Percentiles rank a stretch among this genome's conserved stretches.
Evolutionary conservation across 2,888 invertebrate genomes (phyloP).

Genomic region (Ctenicera cuprea): DNA sequence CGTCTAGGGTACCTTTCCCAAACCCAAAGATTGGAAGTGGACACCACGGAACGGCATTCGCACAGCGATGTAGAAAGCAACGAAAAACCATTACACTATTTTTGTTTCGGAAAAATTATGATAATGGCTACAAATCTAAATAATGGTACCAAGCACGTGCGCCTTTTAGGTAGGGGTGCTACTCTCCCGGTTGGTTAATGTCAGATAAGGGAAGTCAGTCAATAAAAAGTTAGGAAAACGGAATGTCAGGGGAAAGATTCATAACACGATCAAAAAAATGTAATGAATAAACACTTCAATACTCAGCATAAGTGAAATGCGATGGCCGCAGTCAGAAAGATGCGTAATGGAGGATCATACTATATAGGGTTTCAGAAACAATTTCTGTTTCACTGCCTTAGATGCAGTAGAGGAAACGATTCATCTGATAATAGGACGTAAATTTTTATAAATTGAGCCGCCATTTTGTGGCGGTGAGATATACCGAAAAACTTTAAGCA

Average conservation of each 20-base stretch:
- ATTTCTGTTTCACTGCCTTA: no score
- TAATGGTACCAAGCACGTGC: neutral
- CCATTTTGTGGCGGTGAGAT: no score
- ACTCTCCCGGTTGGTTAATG: neutral
- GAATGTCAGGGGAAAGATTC: conserved; percentile 3
- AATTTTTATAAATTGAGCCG: no score
- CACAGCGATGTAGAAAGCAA: no score
- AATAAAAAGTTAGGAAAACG: neutral
- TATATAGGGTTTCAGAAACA: no score
- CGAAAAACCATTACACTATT: no score
- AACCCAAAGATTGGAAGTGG: neutral
- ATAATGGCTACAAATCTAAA: conserved; percentile 7
- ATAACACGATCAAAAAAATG: neutral
- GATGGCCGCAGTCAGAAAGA: neutral
- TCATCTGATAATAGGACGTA: no score
- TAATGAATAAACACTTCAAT: neutral
- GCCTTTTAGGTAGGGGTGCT: neutral
- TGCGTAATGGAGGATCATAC: neutral
- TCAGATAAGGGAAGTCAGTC: neutral
- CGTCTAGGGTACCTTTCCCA: neutral
- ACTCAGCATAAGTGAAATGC: neutral
- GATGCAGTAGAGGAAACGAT: no score
- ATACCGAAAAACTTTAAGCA: no score
- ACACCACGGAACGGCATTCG: neutral
- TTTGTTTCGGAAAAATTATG: neutral